Conservation (phyloP, 2,888 invertebrate species). For the Nesidiocoris tenuis region DNA sequence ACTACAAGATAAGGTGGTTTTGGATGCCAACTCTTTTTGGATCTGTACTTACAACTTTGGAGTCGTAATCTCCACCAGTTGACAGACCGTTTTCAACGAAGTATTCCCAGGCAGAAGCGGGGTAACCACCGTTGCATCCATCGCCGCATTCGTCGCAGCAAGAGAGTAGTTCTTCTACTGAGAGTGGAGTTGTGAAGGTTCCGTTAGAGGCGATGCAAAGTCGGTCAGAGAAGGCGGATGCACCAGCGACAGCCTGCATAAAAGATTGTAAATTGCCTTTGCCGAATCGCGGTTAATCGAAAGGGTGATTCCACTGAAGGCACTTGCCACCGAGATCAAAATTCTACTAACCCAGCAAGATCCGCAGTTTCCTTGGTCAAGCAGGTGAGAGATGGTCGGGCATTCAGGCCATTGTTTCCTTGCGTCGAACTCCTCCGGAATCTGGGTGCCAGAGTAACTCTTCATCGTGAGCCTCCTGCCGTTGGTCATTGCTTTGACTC, state of each 20-base stretch:
- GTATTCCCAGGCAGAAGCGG: constrained; percentile 76
- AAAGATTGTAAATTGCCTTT: background rate
- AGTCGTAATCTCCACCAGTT: constrained; percentile 78
- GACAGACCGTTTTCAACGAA: constrained; percentile 82
- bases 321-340: no score
- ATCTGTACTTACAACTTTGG: constrained; percentile 58
- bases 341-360: constrained; percentile 74
- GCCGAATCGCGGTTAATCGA: no score
- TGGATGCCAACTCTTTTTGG: background rate
- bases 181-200: constrained; percentile 69
- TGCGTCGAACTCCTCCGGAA: constrained; percentile 79
- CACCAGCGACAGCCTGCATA: constrained; percentile 77
- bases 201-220: constrained; percentile 78
- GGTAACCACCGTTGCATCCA: constrained; percentile 80
- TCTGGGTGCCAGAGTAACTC: constrained; percentile 49
- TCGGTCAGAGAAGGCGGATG: constrained; percentile 86
- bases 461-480: background rate
- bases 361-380: constrained; percentile 86
- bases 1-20: background rate
- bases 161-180: constrained; percentile 78
- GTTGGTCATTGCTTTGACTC: constrained; percentile 53
- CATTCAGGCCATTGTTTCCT: constrained; percentile 79
- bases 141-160: constrained; percentile 77
- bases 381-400: constrained; percentile 74
- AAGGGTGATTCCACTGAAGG: no score